A percentile compares a stretch with the other conserved stretches of the same genome.
Evolutionary conservation across 2,888 invertebrate species (phyloP).

Genomic region (Acrobasis suavella): DNA sequence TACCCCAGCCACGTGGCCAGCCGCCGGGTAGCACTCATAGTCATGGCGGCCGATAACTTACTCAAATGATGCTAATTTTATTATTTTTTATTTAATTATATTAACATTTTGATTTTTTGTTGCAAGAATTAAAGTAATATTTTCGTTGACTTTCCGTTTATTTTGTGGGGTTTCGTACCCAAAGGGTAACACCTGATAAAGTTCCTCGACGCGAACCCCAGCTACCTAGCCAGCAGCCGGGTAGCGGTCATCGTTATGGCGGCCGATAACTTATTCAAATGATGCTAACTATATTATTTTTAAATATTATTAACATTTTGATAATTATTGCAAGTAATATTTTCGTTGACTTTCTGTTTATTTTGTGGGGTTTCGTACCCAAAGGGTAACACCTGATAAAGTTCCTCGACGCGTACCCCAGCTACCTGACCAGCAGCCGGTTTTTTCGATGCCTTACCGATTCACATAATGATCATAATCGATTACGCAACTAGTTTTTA

Average conservation of each 20-base stretch:
- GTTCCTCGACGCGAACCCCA: slow-evolving; percentile 82
- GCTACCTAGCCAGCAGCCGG: slow-evolving; percentile 83
- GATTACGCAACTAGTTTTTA: too few relatives aligned
- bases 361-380: neutral
- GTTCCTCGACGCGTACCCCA: slow-evolving; percentile 82
- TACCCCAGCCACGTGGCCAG: slow-evolving; percentile 86
- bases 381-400: slow-evolving; percentile 36
- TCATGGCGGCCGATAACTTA: slow-evolving; percentile 83
- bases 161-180: neutral
- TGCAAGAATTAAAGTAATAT: slow-evolving; percentile 2
- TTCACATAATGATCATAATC: too few relatives aligned
- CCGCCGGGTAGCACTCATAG: slow-evolving; percentile 85
- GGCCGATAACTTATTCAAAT: slow-evolving; percentile 59
- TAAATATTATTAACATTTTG: neutral
- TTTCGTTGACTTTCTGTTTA: neutral
- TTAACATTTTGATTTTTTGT: neutral
- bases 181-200: slow-evolving; percentile 36
- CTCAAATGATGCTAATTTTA: slow-evolving; percentile 42
- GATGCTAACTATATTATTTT: slow-evolving; percentile 24
- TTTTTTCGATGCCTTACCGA: too few relatives aligned
- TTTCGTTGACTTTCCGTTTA: neutral
- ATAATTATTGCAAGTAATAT: neutral
- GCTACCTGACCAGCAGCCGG: slow-evolving; percentile 83
- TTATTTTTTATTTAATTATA: neutral
- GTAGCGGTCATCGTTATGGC: slow-evolving; percentile 88